A percentile compares a stretch with the other conserved stretches of the same genome.
Evolutionary conservation across 2,797 vertebrate genomes (phyloP).

Genomic region (Pangasius krempfi): DNA sequence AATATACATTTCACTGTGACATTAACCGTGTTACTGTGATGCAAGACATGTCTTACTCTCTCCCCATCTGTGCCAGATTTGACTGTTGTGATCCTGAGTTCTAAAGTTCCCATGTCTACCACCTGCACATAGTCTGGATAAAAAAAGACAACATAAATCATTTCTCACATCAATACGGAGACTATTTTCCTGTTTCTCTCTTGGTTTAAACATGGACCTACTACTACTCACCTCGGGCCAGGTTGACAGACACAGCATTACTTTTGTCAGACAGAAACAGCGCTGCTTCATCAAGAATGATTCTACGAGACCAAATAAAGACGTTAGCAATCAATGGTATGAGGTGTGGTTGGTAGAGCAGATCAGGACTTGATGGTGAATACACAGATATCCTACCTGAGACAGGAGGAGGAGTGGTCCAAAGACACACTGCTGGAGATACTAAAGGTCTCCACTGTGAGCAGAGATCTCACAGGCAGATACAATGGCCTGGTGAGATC

Average conservation of each 20-base stretch:
- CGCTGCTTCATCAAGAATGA: conserved; percentile 95
- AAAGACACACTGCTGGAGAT: conserved; percentile 92
- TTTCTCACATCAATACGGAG: neutral
- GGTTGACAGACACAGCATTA: conserved; percentile 85
- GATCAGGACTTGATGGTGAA: neutral
- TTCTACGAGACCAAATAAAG: conserved; percentile 72
- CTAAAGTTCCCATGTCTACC: conserved; percentile 94
- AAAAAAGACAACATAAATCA: conserved; percentile 32
- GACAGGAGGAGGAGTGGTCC: conserved; percentile 91
- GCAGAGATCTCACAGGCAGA: conserved; percentile 87
- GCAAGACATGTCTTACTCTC: conserved; percentile 74
- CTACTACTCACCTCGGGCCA: conserved; percentile 82
- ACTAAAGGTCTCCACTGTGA: conserved; percentile 96
- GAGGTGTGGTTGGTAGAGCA: neutral
- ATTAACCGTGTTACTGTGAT: neutral
- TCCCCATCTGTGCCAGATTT: conserved; percentile 85
- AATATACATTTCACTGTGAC: neutral
- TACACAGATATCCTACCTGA: conserved; percentile 79
- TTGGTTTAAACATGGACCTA: neutral
- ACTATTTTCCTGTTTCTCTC: neutral
- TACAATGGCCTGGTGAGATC: conserved; percentile 83
- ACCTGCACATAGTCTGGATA: conserved; percentile 94
- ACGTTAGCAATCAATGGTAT: neutral
- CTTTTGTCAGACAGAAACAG: conserved; percentile 94
- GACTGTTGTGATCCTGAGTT: conserved; percentile 90